Conservation (phyloP, 37 sponge, comb jelly and placozoan species). For the Chondrilla cf. caribensis region DNA sequence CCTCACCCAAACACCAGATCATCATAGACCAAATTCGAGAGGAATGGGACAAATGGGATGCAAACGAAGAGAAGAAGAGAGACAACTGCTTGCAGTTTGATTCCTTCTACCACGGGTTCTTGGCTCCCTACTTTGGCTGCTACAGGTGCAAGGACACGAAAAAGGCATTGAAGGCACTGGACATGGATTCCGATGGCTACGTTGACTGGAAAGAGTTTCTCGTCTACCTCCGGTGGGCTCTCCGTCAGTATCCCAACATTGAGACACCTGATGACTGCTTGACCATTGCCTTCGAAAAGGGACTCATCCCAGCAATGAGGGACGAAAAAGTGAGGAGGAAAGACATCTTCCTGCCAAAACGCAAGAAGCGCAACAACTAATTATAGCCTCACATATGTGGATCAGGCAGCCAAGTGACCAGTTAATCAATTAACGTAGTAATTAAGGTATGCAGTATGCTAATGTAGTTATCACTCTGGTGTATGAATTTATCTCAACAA, state of each 20-base stretch:
- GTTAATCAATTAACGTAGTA: too few relatives aligned
- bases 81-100: slow-evolving; percentile 70
- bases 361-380: too few relatives aligned
- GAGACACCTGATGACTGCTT: slow-evolving; percentile 43
- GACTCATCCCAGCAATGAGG: slow-evolving; percentile 82
- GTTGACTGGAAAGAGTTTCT: slow-evolving; percentile 86
- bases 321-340: slow-evolving; percentile 53
- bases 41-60: slow-evolving; percentile 79
- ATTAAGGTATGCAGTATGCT: too few relatives aligned
- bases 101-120: slow-evolving; percentile 82
- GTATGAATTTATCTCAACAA: too few relatives aligned
- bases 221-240: slow-evolving; percentile 84
- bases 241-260: slow-evolving; percentile 66
- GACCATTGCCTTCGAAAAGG: slow-evolving; percentile 65
- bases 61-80: slow-evolving; percentile 15
- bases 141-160: slow-evolving; percentile 62
- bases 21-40: slow-evolving; percentile 58
- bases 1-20: slow-evolving; percentile 23
- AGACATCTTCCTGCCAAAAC: not conserved
- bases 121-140: slow-evolving; percentile 90
- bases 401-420: too few relatives aligned
- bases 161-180: slow-evolving; percentile 62
- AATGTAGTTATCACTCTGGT: too few relatives aligned
- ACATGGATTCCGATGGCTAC: slow-evolving; percentile 75
- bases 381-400: too few relatives aligned